Base-by-base conservation (phyloP, 2,888 invertebrate genomes). In the Trissolcus japonicus region DNA sequence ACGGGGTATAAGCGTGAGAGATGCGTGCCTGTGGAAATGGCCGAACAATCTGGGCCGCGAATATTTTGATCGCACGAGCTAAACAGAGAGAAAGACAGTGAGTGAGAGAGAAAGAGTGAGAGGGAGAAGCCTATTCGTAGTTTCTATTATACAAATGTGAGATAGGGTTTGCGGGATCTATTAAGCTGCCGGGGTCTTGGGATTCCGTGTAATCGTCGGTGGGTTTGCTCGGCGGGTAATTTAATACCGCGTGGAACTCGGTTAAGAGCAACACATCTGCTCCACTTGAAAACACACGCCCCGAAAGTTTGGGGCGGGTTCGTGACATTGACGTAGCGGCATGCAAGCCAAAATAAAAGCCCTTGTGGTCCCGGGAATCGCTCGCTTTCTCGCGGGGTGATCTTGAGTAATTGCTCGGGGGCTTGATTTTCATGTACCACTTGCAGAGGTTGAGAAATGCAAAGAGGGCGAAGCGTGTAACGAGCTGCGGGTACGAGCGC, bases 361-460 rank as follows among this genome's bases (percentile, higher is more conserved):
- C 51, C 57, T 53, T n/a, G 19, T 57, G 56, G 66, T 76, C 60
- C 56, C 9, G 11, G 53, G 57, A 65, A 60, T 65, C 60, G 61
- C 53, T 59, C 21, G 53, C 2, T 46, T 14, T 16, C 46, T 46
- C 56, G 35, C 17, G 40, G 55, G 66, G 51, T 55, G 60, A 76
- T 76, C 66, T 57, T 43, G 61, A 62, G 65, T 59, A 76, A 72
- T 72, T 72, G 67, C 59, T 76, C 68, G 53, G 59, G n/a, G 40
- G 46, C 46, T 53, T 57, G 55, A 68, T 62, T 63, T 53, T 63
- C 51, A 60, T 59, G 25, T 68, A 53, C 50, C 19, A 11, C n/a
- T 60, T 60, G 74, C 72, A 71, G 79, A 80, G 78, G 78, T 79
- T 65, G 66, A 79, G 68, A 74, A 59, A 35, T 35, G 67, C 35